These are phyloP conservation scores for Lingula anatina DNA, from an alignment of 2,888 invertebrate species.

Conservation along the genomic window DNA sequence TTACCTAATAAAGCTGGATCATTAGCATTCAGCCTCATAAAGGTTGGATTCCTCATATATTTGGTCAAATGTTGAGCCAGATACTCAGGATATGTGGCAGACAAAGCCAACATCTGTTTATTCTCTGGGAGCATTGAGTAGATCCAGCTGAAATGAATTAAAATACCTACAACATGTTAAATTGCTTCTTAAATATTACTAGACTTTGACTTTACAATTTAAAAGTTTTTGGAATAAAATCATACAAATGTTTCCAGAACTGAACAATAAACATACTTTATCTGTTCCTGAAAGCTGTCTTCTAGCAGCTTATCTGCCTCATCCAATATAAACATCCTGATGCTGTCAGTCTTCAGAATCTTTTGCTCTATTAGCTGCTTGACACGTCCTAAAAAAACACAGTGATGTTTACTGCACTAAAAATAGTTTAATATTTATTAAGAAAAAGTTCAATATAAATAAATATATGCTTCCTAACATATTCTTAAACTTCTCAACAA, in stretches of 20 bases:
- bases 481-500: too few species aligned
- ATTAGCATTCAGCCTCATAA: conserved; percentile 68
- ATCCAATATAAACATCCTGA: conserved; percentile 73
- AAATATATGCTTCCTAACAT: too few species aligned
- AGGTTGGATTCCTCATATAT: conserved; percentile 74
- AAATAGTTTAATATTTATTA: too few species aligned
- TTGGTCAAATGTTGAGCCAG: conserved; percentile 67
- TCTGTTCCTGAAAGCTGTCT: conserved; percentile 68
- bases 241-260: too few species aligned
- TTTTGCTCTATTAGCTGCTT: conserved; percentile 73
- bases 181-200: too few species aligned
- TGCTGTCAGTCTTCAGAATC: conserved; percentile 37
- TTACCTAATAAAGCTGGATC: conserved; percentile 59
- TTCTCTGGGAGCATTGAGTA: conserved; percentile 67
- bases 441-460: too few species aligned
- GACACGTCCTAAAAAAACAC: conserved; percentile 55
- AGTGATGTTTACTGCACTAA: too few species aligned
- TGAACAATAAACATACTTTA: conserved; percentile 63
- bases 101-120: conserved; percentile 86
- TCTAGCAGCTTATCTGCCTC: conserved; percentile 94
- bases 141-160: conserved; percentile 60
- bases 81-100: conserved; percentile 83
- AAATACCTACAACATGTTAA: too few species aligned
- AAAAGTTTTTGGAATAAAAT: too few species aligned
- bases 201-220: too few species aligned